Conservation (phyloP, 2,797 vertebrate species). For the Pachyuromys duprasi region DNA sequence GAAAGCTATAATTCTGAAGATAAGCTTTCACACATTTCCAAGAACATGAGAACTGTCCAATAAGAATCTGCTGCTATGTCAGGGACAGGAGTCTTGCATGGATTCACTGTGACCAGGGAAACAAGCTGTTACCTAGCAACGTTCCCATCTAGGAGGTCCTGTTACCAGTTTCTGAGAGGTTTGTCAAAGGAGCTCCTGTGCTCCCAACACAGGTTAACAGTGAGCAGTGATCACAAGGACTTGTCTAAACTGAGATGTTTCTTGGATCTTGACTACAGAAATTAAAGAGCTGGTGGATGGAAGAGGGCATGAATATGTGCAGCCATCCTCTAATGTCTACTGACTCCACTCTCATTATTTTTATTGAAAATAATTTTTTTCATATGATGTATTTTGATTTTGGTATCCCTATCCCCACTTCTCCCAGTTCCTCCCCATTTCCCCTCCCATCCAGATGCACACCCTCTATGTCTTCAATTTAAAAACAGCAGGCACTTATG, state of each 20-base stretch:
- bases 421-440: not conserved
- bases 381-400: not conserved
- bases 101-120: slow-evolving; percentile 83
- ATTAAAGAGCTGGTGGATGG: not conserved
- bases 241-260: slow-evolving; percentile 15
- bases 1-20: slow-evolving; percentile 79
- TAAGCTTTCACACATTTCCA: slow-evolving; percentile 78
- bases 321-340: not conserved
- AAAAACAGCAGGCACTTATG: not conserved
- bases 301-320: not conserved
- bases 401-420: not conserved
- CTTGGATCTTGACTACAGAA: slow-evolving; percentile 68
- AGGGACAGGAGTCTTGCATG: slow-evolving; percentile 74
- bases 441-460: too few relatives aligned
- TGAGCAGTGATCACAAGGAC: slow-evolving; percentile 39
- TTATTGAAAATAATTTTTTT: not conserved
- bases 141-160: slow-evolving; percentile 80
- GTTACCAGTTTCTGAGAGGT: slow-evolving; percentile 82
- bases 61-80: slow-evolving; percentile 65
- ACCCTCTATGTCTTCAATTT: not conserved
- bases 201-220: slow-evolving; percentile 61
- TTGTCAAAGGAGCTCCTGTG: slow-evolving; percentile 82
- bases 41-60: slow-evolving; percentile 50
- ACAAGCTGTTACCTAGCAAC: slow-evolving; percentile 86
- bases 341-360: not conserved